These are phyloP conservation scores for Polydrusus cervinus DNA, from an alignment of 2,888 invertebrate genomes.

Conservation along the genomic window DNA sequence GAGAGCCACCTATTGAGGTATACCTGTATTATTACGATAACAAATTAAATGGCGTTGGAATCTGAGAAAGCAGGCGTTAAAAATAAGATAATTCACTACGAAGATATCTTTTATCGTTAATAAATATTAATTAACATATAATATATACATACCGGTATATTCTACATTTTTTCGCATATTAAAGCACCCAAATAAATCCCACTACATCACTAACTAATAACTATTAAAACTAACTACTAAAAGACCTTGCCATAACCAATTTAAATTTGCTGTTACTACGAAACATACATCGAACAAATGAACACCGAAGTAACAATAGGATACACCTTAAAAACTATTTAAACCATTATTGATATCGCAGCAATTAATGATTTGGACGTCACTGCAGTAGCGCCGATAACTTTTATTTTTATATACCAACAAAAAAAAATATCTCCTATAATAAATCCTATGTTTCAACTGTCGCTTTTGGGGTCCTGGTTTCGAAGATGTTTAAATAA, in stretches of 20 bases:
- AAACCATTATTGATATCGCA: slow-evolving; percentile 37
- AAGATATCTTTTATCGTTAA: too few relatives aligned
- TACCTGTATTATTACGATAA: too few relatives aligned
- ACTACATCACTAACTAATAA: slow-evolving; percentile 12
- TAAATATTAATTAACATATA: too few relatives aligned
- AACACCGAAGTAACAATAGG: slow-evolving; percentile 27
- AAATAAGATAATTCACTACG: too few relatives aligned
- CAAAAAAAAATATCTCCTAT: too few relatives aligned
- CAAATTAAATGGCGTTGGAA: too few relatives aligned
- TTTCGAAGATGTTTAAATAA: too few relatives aligned
- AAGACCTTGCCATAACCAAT: slow-evolving; percentile 15
- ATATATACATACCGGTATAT: slow-evolving; percentile 11
- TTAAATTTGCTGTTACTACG: slow-evolving; percentile 14
- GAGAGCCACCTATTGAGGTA: too few relatives aligned
- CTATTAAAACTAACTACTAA: slow-evolving; percentile 5
- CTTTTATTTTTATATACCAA: background rate
- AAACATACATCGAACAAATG: slow-evolving; percentile 16
- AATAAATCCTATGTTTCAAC: too few relatives aligned
- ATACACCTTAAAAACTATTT: slow-evolving; percentile 30
- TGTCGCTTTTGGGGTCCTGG: too few relatives aligned
- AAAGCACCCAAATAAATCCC: background rate
- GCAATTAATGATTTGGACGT: slow-evolving; percentile 25
- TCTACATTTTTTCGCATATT: slow-evolving; percentile 9
- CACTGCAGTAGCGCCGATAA: slow-evolving; percentile 30
- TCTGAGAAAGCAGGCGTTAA: too few relatives aligned